A percentile compares a stretch with the other conserved stretches of the same genome.
Conservation (phyloP, 2,797 vertebrate genomes). For the Peromyscus aztecus region DNA sequence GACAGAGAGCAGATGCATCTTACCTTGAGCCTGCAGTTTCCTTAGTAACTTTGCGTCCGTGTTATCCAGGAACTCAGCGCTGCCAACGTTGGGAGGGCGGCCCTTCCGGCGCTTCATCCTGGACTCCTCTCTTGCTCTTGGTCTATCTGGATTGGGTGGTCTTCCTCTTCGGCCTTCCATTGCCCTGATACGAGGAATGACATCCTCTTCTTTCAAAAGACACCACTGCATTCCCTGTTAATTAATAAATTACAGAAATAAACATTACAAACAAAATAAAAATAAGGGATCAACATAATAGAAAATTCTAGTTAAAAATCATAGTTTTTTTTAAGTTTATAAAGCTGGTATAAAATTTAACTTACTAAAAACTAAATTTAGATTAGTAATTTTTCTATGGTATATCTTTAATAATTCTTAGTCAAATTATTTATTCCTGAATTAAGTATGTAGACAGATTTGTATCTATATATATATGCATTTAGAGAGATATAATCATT, state of each 20-base stretch:
- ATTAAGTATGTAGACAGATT: neutral
- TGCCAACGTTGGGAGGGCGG: constrained; percentile 89
- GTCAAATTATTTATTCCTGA: constrained; percentile 33
- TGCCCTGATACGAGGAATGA: constrained; percentile 91
- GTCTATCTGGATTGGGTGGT: constrained; percentile 90
- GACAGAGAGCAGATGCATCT: neutral
- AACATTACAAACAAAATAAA: constrained; percentile 68
- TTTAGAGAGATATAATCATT: neutral
- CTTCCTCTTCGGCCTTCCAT: constrained; percentile 95
- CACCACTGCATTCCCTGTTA: constrained; percentile 96
- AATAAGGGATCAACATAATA: neutral
- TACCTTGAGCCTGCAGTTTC: constrained; percentile 97
- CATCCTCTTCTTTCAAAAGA: constrained; percentile 94
- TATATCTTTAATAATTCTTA: constrained; percentile 30
- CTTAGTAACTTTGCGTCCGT: constrained; percentile 93
- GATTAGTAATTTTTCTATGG: constrained; percentile 37
- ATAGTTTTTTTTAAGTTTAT: constrained; percentile 42
- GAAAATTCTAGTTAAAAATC: constrained; percentile 47
- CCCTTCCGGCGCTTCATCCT: constrained; percentile 91
- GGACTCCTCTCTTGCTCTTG: constrained; percentile 86
- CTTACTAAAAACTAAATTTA: constrained; percentile 59
- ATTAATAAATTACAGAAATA: constrained; percentile 81
- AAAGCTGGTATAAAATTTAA: constrained; percentile 46
- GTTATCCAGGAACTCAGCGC: constrained; percentile 89
- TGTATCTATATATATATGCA: constrained; percentile 18